Conservation (phyloP, 2,888 invertebrate genomes). For the Enchytraeus crypticus region DNA sequence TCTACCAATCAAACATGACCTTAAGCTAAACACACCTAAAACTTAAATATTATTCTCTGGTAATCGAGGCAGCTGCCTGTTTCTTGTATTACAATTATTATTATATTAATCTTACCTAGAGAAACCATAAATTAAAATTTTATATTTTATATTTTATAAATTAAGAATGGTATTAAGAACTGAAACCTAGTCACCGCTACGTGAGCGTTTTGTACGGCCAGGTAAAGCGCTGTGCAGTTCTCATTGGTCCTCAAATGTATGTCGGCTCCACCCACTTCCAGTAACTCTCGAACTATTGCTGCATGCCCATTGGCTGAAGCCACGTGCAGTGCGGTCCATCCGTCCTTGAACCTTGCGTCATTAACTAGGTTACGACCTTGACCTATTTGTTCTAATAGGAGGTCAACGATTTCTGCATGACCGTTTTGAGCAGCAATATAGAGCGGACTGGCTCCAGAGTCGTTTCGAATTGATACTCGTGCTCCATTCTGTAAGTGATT, state of each 20-base stretch:
- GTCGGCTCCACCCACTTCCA: constrained; percentile 4
- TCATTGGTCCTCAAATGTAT: constrained; percentile 13
- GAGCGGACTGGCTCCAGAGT: constrained; percentile 12
- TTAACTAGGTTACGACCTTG: not conserved
- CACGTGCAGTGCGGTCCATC: constrained; percentile 22
- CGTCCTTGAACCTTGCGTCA: constrained; percentile 3
- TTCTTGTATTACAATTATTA: too few species aligned
- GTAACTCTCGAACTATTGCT: constrained; percentile 9
- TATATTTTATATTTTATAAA: too few species aligned
- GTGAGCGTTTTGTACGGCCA: constrained; percentile 20
- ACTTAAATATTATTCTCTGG: too few species aligned
- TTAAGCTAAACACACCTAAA: too few species aligned
- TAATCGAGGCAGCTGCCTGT: too few species aligned
- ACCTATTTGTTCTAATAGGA: not conserved
- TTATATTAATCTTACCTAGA: too few species aligned
- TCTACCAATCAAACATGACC: too few species aligned
- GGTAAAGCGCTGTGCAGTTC: constrained; percentile 21
- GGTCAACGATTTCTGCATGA: not conserved
- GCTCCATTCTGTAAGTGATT: not conserved
- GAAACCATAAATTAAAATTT: too few species aligned
- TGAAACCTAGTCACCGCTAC: constrained; percentile 1
- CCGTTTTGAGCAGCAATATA: constrained; percentile 18
- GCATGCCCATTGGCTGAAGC: constrained; percentile 19
- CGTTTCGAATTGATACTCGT: not conserved
- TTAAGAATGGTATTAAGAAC: too few species aligned